Evolutionary conservation across 2,113 vertebrate genomes (phyloP).

Genomic region (Chloropsis hardwickii): DNA sequence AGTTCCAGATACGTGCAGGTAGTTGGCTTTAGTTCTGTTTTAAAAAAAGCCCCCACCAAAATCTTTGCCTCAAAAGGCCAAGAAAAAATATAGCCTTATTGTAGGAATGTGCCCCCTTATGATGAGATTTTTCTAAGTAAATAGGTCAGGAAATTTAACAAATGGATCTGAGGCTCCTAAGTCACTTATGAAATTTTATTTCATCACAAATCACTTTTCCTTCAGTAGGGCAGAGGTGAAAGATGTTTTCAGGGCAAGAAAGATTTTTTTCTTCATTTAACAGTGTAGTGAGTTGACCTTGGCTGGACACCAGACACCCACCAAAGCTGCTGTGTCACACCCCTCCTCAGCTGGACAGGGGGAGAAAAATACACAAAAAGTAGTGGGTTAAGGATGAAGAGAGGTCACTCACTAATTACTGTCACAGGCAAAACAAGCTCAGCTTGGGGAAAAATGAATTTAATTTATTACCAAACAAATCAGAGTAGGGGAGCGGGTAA

Average conservation of each 20-base stretch:
- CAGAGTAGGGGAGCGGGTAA: not conserved
- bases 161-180: not conserved
- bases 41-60: not conserved
- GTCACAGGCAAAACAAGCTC: not conserved
- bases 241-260: not conserved
- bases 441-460: not conserved
- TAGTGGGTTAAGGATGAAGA: fast-evolving
- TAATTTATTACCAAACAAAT: not conserved
- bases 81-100: not conserved
- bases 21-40: not conserved
- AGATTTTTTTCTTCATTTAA: not conserved
- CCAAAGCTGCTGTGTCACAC: not conserved
- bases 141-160: not conserved
- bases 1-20: not conserved
- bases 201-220: not conserved
- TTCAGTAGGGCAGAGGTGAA: not conserved
- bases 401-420: not conserved
- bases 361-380: not conserved
- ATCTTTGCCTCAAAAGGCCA: not conserved
- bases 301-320: not conserved
- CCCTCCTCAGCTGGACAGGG: not conserved
- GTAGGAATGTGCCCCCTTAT: not conserved
- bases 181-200: not conserved
- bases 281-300: not conserved
- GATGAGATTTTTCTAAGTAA: not conserved